Percentiles rank a stretch among this genome's conserved stretches.
These are phyloP conservation scores for Vollenhovia emeryi DNA, from an alignment of 1,140 invertebrate species.

Conservation along the genomic window DNA sequence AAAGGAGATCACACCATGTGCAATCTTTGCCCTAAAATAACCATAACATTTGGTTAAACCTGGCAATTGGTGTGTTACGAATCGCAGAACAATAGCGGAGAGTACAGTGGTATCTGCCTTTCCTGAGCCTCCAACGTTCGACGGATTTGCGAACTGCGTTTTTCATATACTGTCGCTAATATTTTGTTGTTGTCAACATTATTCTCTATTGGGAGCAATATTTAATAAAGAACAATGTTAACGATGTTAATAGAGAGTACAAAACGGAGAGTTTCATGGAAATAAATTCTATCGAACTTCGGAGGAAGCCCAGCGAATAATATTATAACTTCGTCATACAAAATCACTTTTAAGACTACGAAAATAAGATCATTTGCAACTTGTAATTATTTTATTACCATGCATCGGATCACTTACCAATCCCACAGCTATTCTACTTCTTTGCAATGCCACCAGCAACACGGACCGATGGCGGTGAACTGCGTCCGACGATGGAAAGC, in stretches of 20 bases:
- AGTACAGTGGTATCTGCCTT: neutral
- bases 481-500: slow-evolving; percentile 3
- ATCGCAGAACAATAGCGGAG: neutral
- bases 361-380: neutral
- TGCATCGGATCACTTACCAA: slow-evolving; percentile 47
- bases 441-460: neutral
- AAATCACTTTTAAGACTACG: neutral
- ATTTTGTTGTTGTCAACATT: neutral
- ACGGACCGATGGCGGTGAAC: neutral
- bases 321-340: neutral
- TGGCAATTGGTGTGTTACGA: neutral
- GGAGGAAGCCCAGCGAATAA: neutral
- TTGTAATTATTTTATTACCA: neutral
- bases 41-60: slow-evolving; percentile 13
- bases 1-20: neutral
- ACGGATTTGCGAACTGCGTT: neutral
- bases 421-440: neutral
- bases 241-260: too few species aligned
- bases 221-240: too few species aligned
- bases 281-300: neutral
- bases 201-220: neutral
- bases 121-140: neutral
- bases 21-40: slow-evolving; percentile 8
- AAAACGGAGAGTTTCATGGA: neutral
- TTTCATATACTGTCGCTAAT: neutral